phyloP scores from a whole-genome alignment of 2,888 invertebrate species.

The Gibbula magus region DNA sequence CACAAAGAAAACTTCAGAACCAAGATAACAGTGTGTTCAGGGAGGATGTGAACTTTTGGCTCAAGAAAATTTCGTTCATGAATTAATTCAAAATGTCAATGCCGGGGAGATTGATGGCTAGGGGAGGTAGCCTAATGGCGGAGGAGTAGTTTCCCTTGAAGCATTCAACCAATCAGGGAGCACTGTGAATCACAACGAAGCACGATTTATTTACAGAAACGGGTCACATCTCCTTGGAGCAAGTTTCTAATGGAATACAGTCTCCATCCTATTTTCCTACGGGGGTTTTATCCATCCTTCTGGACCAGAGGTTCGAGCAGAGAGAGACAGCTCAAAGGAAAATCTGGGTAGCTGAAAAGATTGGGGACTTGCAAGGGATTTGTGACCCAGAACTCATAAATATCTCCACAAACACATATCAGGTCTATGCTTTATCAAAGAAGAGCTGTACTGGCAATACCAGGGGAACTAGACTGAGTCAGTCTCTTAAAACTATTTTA shows the following conservation, averaged over 20 bases:
- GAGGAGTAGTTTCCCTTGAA: slow-evolving; percentile 2
- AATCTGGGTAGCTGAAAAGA: slow-evolving; percentile 11
- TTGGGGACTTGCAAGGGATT: neutral
- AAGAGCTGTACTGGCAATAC: no score
- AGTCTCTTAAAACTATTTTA: no score
- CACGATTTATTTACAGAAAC: slow-evolving; percentile 20
- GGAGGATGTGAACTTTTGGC: no score
- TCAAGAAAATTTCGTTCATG: neutral
- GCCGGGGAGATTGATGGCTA: neutral
- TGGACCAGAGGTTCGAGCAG: neutral
- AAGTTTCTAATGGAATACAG: slow-evolving; percentile 6
- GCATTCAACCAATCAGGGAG: neutral
- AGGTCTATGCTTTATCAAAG: neutral
- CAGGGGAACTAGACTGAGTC: no score
- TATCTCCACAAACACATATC: neutral
- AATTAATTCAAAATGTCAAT: slow-evolving; percentile 17
- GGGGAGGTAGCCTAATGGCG: neutral
- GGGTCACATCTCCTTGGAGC: slow-evolving; percentile 18
- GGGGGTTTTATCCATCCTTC: neutral
- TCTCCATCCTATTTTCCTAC: neutral
- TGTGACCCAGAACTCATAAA: slow-evolving; percentile 1
- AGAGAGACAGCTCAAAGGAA: neutral
- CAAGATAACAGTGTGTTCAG: no score
- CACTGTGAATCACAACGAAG: neutral
- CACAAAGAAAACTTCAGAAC: no score